Evolutionary conservation across 2,888 invertebrate genomes (phyloP), one percentile per base, ranked within the genome.

Genomic region (Rhingia campestris): DNA sequence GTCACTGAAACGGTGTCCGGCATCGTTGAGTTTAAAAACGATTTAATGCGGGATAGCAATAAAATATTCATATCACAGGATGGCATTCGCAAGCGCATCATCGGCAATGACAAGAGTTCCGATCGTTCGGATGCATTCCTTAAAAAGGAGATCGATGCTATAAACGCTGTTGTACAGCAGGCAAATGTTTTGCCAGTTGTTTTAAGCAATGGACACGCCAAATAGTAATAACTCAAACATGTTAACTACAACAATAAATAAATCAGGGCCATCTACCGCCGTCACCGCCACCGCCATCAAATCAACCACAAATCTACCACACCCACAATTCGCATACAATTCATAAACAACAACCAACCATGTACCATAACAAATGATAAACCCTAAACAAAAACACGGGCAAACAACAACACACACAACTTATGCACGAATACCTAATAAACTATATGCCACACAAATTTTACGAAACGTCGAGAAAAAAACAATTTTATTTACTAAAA

Each of bases 121-220:
- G 87, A 87, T 6, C 76, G 86, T 74, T 87, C 88, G 49, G 88
- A 88, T 43, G 88, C 87, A 4, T 91, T 91, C 79, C 86, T 92
- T 10, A 92, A 91, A 61, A 92, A 91, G 87, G 91, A 92, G 88
- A 92, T 92, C 58, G 90, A 90, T 74, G 91, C 90, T 10, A 89
- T 91, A 12, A 91, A 91, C 87, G 91, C 91, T 59, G 91, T 91
- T 51, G 91, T 91, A 32, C 91, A 91, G 74, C 91, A 91, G 87
- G 89, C 90, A 41, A 91, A 91, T 86, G 91, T 91, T 41, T 88
- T 91, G 86, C 91, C 91, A 39, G 91, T 90, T 66, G 91, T 92
- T 74, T 87, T 92, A 32, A 92, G 91, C 86, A 92, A 92, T 87
- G 91, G 92, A 35, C 91, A 91, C 88, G 91, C 91, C 87, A 91